These are phyloP conservation scores for Hololepta plana DNA, from an alignment of 2,888 invertebrate species.

Conservation along the genomic window DNA sequence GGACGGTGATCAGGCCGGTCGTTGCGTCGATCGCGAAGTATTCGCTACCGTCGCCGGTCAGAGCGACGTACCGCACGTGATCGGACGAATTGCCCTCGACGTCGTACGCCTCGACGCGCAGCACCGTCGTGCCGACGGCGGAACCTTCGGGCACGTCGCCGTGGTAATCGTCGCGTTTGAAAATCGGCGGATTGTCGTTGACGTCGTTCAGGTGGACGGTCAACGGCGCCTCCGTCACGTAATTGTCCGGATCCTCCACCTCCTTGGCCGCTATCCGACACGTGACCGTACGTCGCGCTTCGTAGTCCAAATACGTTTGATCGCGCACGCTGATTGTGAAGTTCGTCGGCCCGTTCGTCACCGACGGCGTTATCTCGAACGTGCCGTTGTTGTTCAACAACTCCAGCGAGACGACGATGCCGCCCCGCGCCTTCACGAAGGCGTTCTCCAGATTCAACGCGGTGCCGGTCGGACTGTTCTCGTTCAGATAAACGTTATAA, in stretches of 20 bases:
- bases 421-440: constrained; percentile 19
- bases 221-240: constrained; percentile 48
- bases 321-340: constrained; percentile 74
- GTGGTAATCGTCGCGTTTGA: constrained; percentile 52
- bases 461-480: constrained; percentile 69
- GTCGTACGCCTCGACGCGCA: constrained; percentile 61
- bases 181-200: constrained; percentile 77
- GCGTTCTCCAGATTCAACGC: constrained; percentile 31
- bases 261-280: constrained; percentile 64
- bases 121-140: constrained; percentile 31
- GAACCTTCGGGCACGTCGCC: constrained; percentile 67
- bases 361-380: constrained; percentile 73
- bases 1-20: constrained; percentile 65
- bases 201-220: constrained; percentile 67
- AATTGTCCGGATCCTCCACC: constrained; percentile 57
- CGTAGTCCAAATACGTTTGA: constrained; percentile 68
- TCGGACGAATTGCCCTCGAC: constrained; percentile 62
- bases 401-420: constrained; percentile 60
- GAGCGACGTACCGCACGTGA: constrained; percentile 43
- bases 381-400: constrained; percentile 69
- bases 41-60: constrained; percentile 60
- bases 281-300: constrained; percentile 52
- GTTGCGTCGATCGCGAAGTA: constrained; percentile 60
- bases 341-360: constrained; percentile 58
- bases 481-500: constrained; percentile 58